phyloP scores from a whole-genome alignment of 1,140 invertebrate genomes.

The Trachymyrmex cornetzi region DNA sequence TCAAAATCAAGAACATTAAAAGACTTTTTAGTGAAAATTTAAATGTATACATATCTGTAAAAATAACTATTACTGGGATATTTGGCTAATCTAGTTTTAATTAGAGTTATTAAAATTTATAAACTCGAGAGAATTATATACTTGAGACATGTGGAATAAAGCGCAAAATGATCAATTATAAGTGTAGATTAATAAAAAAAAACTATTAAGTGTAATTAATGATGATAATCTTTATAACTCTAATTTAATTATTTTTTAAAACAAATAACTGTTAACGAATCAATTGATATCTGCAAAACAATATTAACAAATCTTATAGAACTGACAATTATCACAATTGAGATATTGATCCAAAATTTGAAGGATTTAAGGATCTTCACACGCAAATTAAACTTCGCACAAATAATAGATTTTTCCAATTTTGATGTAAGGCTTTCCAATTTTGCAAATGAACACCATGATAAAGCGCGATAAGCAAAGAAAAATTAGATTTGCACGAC shows the following conservation, averaged over 20 bases:
- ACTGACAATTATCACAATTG: background rate
- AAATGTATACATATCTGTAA: background rate
- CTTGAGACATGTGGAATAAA: background rate
- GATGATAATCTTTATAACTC: background rate
- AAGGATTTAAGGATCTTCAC: background rate
- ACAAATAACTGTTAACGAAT: background rate
- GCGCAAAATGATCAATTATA: background rate
- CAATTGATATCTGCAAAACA: background rate
- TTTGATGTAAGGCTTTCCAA: background rate
- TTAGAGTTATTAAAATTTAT: background rate
- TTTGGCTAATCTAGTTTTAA: background rate
- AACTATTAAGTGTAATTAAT: background rate
- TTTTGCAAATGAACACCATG: background rate
- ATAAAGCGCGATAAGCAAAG: background rate
- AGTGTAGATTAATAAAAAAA: background rate
- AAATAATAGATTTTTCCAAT: background rate
- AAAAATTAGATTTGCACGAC: background rate
- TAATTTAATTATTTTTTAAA: background rate
- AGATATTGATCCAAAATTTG: background rate
- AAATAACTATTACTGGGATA: background rate
- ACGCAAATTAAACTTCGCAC: background rate
- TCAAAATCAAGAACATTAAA: background rate
- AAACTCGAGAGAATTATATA: background rate
- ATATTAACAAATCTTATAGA: background rate
- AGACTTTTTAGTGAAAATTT: background rate